These are phyloP conservation scores for Drosophila mayri DNA, from an alignment of 1,140 invertebrate species.

Conservation along the genomic window DNA sequence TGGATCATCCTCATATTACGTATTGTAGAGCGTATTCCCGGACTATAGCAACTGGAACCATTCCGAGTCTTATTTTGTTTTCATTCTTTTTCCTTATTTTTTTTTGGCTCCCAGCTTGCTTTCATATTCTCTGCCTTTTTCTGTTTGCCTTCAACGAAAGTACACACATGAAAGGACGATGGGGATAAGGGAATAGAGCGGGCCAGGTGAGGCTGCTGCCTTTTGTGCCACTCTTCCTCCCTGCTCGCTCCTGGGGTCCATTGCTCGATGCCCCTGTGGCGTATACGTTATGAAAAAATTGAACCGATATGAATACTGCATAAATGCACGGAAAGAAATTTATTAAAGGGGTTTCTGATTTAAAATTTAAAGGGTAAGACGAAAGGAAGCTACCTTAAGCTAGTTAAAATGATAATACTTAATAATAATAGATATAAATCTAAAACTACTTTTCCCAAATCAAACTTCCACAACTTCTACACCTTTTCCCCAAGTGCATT, in stretches of 20 bases:
- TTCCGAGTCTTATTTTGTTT: conserved; percentile 13
- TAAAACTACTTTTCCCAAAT: not conserved
- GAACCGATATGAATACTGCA: conserved; percentile 20
- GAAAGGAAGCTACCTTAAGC: not conserved
- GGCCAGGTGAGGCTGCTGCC: conserved; percentile 24
- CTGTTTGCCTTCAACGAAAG: conserved; percentile 60
- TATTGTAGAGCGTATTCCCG: conserved; percentile 18
- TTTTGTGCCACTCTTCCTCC: conserved; percentile 17
- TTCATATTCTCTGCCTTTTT: conserved; percentile 38
- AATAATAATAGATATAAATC: rapidly evolving
- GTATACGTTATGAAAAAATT: conserved; percentile 41
- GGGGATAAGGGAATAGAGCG: not conserved
- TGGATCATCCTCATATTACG: not conserved
- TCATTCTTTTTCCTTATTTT: not conserved
- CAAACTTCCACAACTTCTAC: not conserved
- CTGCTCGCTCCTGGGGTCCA: conserved; percentile 31
- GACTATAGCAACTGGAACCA: conserved; percentile 9
- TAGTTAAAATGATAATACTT: no score
- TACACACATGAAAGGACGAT: conserved; percentile 13
- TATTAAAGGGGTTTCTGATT: not conserved
- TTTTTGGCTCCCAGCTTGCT: conserved; percentile 13
- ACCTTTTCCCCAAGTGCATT: not conserved
- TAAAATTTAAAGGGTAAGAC: no score
- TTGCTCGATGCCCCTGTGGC: conserved; percentile 39
- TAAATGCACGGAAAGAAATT: conserved; percentile 2